A percentile compares a stretch with the other conserved stretches of the same genome.
phyloP scores from a whole-genome alignment of 2,888 invertebrate genomes.

The Biston betularia region DNA sequence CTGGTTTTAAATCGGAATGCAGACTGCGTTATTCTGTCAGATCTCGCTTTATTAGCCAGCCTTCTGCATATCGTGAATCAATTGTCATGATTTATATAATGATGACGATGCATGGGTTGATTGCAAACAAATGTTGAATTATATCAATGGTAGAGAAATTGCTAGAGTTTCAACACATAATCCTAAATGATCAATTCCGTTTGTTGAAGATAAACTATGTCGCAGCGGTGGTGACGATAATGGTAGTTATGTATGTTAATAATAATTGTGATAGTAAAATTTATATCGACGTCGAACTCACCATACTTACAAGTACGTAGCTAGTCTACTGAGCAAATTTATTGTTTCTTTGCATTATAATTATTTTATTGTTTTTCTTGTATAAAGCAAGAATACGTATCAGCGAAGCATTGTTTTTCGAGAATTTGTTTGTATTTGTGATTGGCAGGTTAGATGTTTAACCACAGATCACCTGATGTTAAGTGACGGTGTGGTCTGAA shows the following conservation, averaged over 20 bases:
- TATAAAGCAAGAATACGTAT: background rate
- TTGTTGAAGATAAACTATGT: background rate
- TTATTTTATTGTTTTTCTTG: background rate
- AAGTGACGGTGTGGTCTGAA: too few species aligned
- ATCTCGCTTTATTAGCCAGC: slow-evolving; percentile 37
- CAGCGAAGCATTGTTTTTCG: background rate
- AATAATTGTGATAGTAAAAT: too few species aligned
- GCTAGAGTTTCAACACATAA: background rate
- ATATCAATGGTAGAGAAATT: background rate
- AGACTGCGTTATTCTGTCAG: slow-evolving; percentile 41
- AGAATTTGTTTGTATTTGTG: background rate
- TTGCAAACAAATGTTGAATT: background rate
- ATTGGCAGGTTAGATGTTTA: background rate
- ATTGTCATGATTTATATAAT: slow-evolving; percentile 11
- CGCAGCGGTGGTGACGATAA: too few species aligned
- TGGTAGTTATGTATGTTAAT: too few species aligned
- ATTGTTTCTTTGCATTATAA: background rate
- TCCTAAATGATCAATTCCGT: background rate
- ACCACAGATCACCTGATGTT: too few species aligned
- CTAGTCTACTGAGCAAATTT: background rate
- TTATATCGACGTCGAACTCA: too few species aligned
- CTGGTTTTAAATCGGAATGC: slow-evolving; percentile 44
- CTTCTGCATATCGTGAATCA: slow-evolving; percentile 19
- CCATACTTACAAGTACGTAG: too few species aligned
- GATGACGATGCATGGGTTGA: background rate